A percentile compares a stretch with the other conserved stretches of the same genome.
These are phyloP conservation scores for Bubalus kerabau DNA, from an alignment of 2,113 vertebrate genomes.

Conservation along the genomic window DNA sequence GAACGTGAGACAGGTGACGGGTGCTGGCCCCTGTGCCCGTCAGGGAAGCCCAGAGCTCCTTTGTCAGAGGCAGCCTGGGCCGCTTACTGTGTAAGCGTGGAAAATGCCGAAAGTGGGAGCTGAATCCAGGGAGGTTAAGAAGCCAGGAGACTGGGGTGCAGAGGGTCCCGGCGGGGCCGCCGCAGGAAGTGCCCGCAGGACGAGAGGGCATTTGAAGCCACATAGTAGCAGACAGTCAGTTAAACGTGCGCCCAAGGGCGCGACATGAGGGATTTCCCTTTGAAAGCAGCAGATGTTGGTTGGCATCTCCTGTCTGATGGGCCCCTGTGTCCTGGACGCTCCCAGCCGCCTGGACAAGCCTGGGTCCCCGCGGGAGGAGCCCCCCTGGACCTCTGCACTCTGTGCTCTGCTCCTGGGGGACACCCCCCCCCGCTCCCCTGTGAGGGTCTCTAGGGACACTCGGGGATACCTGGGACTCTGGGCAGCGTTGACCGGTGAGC, in stretches of 20 bases:
- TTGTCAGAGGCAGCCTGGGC: background rate
- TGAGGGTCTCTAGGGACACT: background rate
- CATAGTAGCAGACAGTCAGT: background rate
- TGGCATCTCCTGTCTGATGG: too few relatives aligned
- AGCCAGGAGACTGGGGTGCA: background rate
- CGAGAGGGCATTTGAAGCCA: background rate
- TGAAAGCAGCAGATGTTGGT: too few relatives aligned
- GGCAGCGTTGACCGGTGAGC: background rate
- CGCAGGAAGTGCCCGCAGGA: background rate
- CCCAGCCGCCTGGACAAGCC: background rate
- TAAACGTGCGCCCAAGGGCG: rapidly evolving
- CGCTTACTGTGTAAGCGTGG: background rate
- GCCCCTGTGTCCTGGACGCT: background rate
- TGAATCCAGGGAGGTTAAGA: background rate
- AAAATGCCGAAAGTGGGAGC: background rate
- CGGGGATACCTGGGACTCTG: background rate
- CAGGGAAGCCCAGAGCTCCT: background rate
- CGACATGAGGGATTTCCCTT: background rate
- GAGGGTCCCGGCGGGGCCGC: background rate
- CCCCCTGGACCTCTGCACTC: rapidly evolving
- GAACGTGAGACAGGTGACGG: background rate
- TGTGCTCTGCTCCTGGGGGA: background rate
- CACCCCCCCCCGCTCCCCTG: rapidly evolving
- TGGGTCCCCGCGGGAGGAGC: rapidly evolving
- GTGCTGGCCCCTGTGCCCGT: background rate